Conservation (phyloP, 2,113 vertebrate genomes). For the Thalassarche chlororhynchos region DNA sequence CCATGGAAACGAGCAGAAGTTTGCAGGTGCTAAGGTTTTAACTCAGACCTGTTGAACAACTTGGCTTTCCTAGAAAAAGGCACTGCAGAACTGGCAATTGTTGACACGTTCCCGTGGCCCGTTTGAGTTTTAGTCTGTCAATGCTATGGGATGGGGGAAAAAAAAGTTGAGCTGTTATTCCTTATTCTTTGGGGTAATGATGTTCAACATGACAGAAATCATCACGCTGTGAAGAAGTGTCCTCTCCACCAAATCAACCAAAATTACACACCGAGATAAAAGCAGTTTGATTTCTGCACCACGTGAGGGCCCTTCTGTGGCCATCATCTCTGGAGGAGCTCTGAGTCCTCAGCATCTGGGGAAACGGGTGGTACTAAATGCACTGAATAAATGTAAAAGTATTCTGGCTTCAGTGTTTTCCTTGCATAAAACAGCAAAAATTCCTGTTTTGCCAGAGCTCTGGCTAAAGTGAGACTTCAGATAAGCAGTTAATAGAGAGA, state of each 20-base stretch:
- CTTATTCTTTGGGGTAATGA: neutral
- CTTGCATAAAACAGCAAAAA: neutral
- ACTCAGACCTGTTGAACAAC: neutral
- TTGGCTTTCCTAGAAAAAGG: neutral
- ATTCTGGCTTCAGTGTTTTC: neutral
- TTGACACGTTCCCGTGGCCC: rapidly evolving
- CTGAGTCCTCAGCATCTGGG: neutral
- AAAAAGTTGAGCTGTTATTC: neutral
- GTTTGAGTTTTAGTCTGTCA: neutral
- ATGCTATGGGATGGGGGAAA: too few species aligned
- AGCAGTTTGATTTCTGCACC: neutral
- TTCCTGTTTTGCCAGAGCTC: neutral
- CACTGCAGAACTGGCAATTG: rapidly evolving
- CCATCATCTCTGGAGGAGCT: neutral
- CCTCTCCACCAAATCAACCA: neutral
- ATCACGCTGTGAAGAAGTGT: neutral
- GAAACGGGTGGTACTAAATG: neutral
- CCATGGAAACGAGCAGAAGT: neutral
- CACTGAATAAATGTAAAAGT: neutral
- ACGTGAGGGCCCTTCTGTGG: neutral
- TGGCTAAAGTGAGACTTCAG: neutral
- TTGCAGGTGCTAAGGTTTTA: neutral
- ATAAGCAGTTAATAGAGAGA: neutral
- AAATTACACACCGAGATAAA: neutral
- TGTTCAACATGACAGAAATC: neutral